Percentiles rank a stretch among this genome's conserved stretches.
Evolutionary conservation across 1,140 invertebrate genomes (phyloP).

Genomic region (Battus philenor): DNA sequence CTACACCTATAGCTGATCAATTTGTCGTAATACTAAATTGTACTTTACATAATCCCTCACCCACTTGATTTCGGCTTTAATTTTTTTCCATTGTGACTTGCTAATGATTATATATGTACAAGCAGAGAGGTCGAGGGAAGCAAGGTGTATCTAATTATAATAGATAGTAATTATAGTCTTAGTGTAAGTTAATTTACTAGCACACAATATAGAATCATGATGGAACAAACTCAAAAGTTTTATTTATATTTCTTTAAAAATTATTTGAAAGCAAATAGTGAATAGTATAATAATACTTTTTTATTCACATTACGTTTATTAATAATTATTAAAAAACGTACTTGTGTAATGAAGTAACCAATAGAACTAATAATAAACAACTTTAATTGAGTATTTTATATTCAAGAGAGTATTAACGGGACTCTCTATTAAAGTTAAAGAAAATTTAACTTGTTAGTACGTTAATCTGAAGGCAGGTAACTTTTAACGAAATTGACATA

Average conservation of each 20-base stretch:
- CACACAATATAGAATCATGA: background rate
- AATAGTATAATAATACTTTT: too few species aligned
- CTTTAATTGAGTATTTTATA: slow-evolving; percentile 9
- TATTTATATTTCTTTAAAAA: too few species aligned
- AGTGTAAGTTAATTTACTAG: background rate
- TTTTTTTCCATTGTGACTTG: background rate
- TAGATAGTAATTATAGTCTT: background rate
- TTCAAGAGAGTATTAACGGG: slow-evolving; percentile 14
- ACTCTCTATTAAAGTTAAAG: slow-evolving; percentile 36
- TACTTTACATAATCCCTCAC: slow-evolving; percentile 19
- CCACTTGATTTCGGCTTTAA: slow-evolving; percentile 16
- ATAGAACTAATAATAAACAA: too few species aligned
- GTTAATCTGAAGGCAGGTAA: slow-evolving; percentile 53
- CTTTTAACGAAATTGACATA: slow-evolving; percentile 64
- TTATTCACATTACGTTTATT: too few species aligned
- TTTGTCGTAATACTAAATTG: slow-evolving; percentile 5
- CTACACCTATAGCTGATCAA: slow-evolving; percentile 41
- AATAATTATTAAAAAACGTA: too few species aligned
- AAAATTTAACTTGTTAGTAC: slow-evolving; percentile 57
- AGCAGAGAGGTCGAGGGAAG: slow-evolving; percentile 2
- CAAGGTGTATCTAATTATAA: background rate
- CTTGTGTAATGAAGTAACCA: too few species aligned
- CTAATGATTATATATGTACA: slow-evolving; percentile 1
- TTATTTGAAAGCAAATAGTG: too few species aligned
- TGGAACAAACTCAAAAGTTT: too few species aligned